Evolutionary conservation across 2,113 vertebrate genomes (phyloP), one percentile per base, ranked within the genome.

Genomic region (Fukomys damarensis): DNA sequence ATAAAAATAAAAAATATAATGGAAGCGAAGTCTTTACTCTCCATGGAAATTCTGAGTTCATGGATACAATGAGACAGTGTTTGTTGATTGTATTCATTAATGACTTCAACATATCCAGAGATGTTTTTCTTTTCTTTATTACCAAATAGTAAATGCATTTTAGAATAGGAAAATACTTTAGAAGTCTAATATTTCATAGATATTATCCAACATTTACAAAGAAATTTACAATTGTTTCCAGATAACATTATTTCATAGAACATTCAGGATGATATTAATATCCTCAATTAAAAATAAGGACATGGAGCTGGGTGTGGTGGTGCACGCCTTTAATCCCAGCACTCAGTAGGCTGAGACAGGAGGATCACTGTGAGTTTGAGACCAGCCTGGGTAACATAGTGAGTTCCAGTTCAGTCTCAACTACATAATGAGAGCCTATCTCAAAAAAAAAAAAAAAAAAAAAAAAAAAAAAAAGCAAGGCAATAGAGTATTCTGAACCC

Each of bases 31-130:
- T 86, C 52, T 95, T 81, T 74, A 61, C 7, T 92, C 6, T 95
- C 28, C 93, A 35, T 96, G 79, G 52, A 94, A 91, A 95, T 81
- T 93, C 41, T 96, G 84, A 94, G 28, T 79, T 90, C 68, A 77
- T 82, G 68, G 46, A 63, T 90, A 89, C 87, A 94, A 59, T 85
- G 63, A 94, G 20, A 24, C 41, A 61, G 65, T 89, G 68, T 81
- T 95, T 95, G 38, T 32, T 85, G 63, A 89, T 46, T 93, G 95
- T 96, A 93, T 87, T 84, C 87, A 86, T 93, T 90, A 74, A 74
- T 96, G 14, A 88, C 35, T 85, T 66, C 66, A 89, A 56, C 2
- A 85, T 20, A 80, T 19, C 17, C 26, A 22, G n/a, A 79, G 94
- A 54, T 22, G 80, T 85, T 88, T 97, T 86, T 80, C 32, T 76